Evolutionary conservation across 2,888 invertebrate genomes (phyloP).

Genomic region (Drosophila imparisetae): DNA sequence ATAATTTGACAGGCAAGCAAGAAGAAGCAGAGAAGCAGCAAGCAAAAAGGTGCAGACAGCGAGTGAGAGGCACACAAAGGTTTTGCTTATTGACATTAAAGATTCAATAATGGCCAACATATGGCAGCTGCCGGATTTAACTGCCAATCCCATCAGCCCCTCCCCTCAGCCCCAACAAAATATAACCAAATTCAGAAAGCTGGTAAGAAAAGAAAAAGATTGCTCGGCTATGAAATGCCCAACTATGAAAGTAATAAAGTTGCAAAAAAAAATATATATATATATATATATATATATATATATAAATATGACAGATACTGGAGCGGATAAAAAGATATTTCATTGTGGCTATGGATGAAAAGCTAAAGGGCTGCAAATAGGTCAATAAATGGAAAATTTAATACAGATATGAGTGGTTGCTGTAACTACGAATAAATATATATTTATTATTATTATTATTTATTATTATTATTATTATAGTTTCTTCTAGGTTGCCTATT

Average conservation of each 20-base stretch:
- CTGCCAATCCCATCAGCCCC: conserved; percentile 63
- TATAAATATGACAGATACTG: not conserved
- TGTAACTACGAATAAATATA: not conserved
- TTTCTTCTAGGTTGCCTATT: not conserved
- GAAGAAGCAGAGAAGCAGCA: too few species aligned
- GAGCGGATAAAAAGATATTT: not conserved
- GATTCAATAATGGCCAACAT: conserved; percentile 70
- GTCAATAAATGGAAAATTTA: not conserved
- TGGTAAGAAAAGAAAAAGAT: not conserved
- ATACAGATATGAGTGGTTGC: not conserved
- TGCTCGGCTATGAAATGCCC: conserved; percentile 1
- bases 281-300: too few species aligned
- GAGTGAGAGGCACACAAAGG: conserved; percentile 29
- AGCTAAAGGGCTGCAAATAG: too few species aligned
- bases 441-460: too few species aligned
- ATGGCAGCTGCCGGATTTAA: conserved; percentile 64
- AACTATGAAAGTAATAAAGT: not conserved
- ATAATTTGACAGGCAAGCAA: conserved; percentile 29
- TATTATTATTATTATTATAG: too few species aligned
- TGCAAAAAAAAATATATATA: not conserved
- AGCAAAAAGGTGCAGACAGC: conserved; percentile 4
- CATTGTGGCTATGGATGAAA: not conserved
- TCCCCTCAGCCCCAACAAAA: not conserved
- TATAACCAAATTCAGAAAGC: conserved; percentile 8
- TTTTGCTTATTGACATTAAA: conserved; percentile 73